Evolutionary conservation across 1,140 invertebrate species (phyloP), one percentile per base, ranked within the genome.

Genomic region (Akabosia matsudoensis): DNA sequence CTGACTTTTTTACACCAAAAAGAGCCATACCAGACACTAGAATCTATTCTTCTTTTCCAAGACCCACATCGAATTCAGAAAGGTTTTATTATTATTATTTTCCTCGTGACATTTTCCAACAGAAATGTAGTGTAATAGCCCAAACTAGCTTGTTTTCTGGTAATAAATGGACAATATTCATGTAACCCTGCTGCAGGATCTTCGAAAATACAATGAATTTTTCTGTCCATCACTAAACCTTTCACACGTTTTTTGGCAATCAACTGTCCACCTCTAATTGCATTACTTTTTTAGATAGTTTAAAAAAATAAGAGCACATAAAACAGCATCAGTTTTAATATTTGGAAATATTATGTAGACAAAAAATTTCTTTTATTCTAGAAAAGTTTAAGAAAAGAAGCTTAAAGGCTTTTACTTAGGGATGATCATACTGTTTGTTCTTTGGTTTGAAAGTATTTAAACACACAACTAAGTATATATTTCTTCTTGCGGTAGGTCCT

Each of bases 401-500:
- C 61, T 67, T 67, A 67, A 67, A 31, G 61, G 30, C 24, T 30
- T 28, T 28, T 30, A 61, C 24, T n/a, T n/a, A n/a, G n/a, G n/a
- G 24, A 61, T 61, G 24, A 61, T 61, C 4, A 7, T 61, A n/a
- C 26, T 67, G 61, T 67, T 67, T 67, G 61, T 67, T 67, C 24
- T 67, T 67, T 30, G 61, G 61, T 67, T 67, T 67, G 31, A 67
- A 31, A 31, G 61, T 30, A 30, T 67, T 30, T 30, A 31, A 67
- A n/a, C 13, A 31, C 22, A 67, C 31, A 67, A 13, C 7, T 67
- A 67, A 7, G 10, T 67, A 28, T 67, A 67, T 22, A 67, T 28
- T 30, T 67, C 61, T 67, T 67, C 61, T 67, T 67, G 61, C 30
- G 61, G 61, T 67, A 67, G 61, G 61, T 67, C 61, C 61, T 67